phyloP scores from a whole-genome alignment of 2,113 vertebrate species.

The Mellivora capensis region DNA sequence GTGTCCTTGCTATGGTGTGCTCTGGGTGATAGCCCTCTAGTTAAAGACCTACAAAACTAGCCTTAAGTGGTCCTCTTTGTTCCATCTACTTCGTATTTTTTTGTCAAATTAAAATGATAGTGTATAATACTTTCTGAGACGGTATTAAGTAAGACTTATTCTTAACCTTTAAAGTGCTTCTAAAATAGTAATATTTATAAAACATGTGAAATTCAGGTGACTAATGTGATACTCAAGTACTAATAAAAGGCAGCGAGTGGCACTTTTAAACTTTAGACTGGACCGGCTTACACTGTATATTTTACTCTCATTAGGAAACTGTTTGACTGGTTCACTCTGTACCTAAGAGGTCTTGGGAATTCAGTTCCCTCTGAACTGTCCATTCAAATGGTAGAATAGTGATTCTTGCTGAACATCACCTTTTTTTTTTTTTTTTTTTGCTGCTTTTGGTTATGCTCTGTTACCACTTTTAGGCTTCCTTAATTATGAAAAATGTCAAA shows the following conservation, averaged over 20 bases:
- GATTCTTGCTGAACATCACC: neutral
- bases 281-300: neutral
- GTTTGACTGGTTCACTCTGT: neutral
- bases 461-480: neutral
- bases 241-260: neutral
- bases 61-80: neutral
- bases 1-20: neutral
- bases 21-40: neutral
- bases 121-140: neutral
- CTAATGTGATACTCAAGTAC: neutral
- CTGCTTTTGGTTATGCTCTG: neutral
- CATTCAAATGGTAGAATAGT: neutral
- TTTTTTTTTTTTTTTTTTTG: neutral
- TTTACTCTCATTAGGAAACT: neutral
- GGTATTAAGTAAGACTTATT: neutral
- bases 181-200: neutral
- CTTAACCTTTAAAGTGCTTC: neutral
- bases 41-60: neutral
- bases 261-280: neutral
- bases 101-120: neutral
- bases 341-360: neutral
- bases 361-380: neutral
- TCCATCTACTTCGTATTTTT: neutral
- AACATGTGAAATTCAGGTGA: neutral
- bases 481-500: neutral